Evolutionary conservation across 2,888 invertebrate genomes (phyloP).

Genomic region (Falcaria lacertinaria): DNA sequence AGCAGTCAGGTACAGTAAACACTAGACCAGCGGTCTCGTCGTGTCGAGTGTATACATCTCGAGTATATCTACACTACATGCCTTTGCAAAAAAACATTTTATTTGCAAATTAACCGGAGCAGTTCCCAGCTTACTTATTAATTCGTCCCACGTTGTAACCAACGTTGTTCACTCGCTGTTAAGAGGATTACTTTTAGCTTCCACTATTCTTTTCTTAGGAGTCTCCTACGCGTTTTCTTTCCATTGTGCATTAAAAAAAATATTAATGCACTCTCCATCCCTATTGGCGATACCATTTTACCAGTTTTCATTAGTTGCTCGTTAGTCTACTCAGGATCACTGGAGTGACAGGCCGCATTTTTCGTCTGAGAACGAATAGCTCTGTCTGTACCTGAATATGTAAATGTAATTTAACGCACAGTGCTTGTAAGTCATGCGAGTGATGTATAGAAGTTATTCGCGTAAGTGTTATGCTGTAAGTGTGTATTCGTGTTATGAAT

Average conservation of each 20-base stretch:
- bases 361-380: neutral
- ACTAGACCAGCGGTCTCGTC: too few relatives aligned
- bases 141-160: constrained; percentile 29
- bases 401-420: constrained; percentile 1
- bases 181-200: constrained; percentile 49
- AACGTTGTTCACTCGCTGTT: constrained; percentile 36
- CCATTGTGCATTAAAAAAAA: too few relatives aligned
- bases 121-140: constrained; percentile 21
- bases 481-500: constrained; percentile 9
- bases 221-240: constrained; percentile 37
- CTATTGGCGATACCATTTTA: constrained; percentile 32
- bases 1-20: too few relatives aligned
- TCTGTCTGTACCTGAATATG: constrained; percentile 1
- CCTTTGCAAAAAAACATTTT: neutral
- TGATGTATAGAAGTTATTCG: neutral
- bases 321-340: too few relatives aligned
- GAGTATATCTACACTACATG: neutral
- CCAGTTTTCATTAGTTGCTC: constrained; percentile 3
- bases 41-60: too few relatives aligned
- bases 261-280: constrained; percentile 29
- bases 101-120: neutral
- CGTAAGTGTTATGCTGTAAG: constrained; percentile 1
- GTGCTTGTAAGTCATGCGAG: neutral
- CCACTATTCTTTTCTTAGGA: constrained; percentile 34
- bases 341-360: neutral